Conservation (phyloP, 2,113 vertebrate species). For the Aramus guarauna region DNA sequence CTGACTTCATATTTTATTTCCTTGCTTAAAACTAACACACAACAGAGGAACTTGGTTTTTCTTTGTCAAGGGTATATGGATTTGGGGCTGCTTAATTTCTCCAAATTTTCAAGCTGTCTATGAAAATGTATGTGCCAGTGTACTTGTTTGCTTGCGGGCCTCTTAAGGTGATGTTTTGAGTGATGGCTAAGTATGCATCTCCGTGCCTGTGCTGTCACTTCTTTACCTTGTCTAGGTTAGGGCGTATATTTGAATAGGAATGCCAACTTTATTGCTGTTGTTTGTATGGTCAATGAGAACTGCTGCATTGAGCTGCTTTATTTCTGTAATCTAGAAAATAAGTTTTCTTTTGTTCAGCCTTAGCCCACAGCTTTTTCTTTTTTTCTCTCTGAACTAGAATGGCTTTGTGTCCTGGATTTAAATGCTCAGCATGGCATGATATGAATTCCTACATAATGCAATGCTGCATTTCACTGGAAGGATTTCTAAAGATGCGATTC, state of each 20-base stretch:
- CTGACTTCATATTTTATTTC: not conserved
- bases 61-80: not conserved
- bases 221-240: not conserved
- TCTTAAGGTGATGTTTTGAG: not conserved
- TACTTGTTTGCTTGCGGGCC: not conserved
- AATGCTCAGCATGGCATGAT: not conserved
- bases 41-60: not conserved
- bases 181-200: not conserved
- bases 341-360: not conserved
- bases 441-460: not conserved
- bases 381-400: not conserved
- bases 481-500: accelerated
- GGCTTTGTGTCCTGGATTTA: not conserved
- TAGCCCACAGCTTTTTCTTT: not conserved
- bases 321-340: not conserved
- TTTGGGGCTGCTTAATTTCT: not conserved
- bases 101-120: not conserved
- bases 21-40: not conserved
- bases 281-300: not conserved
- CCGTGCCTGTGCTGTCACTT: not conserved
- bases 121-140: not conserved
- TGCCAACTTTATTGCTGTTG: accelerated
- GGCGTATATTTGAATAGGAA: not conserved
- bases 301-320: not conserved
- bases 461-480: not conserved